Percentiles rank a stretch among this genome's conserved stretches.
phyloP scores from a whole-genome alignment of 1,140 invertebrate species.

The Drosophila sucinea region DNA sequence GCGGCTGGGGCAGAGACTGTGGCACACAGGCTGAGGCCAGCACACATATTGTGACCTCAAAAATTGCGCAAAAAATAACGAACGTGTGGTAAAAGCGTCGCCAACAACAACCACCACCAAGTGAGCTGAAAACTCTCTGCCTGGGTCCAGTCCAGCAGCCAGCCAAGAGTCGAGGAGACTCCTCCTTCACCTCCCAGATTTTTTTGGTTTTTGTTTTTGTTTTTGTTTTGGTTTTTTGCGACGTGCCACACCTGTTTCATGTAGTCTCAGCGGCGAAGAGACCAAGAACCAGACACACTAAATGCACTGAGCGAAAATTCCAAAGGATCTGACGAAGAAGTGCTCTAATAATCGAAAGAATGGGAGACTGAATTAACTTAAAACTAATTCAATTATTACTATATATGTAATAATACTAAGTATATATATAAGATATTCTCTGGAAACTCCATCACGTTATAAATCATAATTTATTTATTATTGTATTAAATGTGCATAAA shows the following conservation, averaged over 20 bases:
- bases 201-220: slow-evolving; percentile 27
- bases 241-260: slow-evolving; percentile 82
- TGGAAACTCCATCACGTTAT: too few relatives aligned
- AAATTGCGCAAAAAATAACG: slow-evolving; percentile 76
- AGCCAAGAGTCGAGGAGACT: slow-evolving; percentile 45
- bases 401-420: too few relatives aligned
- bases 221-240: slow-evolving; percentile 40
- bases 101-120: slow-evolving; percentile 60
- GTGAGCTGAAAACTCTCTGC: slow-evolving; percentile 51
- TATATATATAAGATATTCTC: too few relatives aligned
- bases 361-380: too few relatives aligned
- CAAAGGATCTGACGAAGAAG: background rate
- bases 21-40: slow-evolving; percentile 22
- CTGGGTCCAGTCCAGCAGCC: slow-evolving; percentile 65
- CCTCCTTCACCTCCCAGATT: slow-evolving; percentile 58
- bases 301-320: slow-evolving; percentile 20
- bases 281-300: slow-evolving; percentile 49
- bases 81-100: slow-evolving; percentile 82
- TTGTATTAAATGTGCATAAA: too few relatives aligned
- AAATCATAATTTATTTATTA: too few relatives aligned
- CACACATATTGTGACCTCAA: slow-evolving; percentile 77
- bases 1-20: slow-evolving; percentile 11
- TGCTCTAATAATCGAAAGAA: background rate
- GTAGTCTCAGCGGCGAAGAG: slow-evolving; percentile 62
- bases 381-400: too few relatives aligned